Evolutionary conservation across 23 tunicate species (phyloP), one percentile per base, ranked within the genome.

Genomic region (Trididemnum clinides): DNA sequence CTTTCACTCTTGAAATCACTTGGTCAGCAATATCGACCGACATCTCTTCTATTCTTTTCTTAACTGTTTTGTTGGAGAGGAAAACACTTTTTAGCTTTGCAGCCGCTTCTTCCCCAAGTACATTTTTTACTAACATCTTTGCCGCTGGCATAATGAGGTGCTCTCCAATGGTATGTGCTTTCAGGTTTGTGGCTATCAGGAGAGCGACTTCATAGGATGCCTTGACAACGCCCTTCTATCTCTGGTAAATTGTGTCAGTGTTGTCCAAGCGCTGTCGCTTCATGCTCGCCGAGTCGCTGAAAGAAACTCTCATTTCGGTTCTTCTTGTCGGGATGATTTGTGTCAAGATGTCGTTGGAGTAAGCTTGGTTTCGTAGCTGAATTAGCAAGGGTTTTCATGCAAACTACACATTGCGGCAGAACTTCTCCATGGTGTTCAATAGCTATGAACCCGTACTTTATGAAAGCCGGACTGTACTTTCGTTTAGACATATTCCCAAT

Each of bases 191-290:
- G 77, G 88, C 88, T n/a, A n/a, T 44, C 88, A 54, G 27, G 80
- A 79, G 35, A 34, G 32, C 82, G 86, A 73, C 86, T 82, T 82
- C 86, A 82, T 74, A 71, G 37, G 86, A 82, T 72, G 86, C 86
- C 35, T 82, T 72, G 29, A 82, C 57, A 82, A 82, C 28, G 10
- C 77, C 22, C 77, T 72, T 76, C 83, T 72, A 28, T 78, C 69
- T 82, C 86, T 82, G 86, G 86, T 44, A 72, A 29, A 82, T 58
- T 34, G 69, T 74, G 86, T 83, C 80, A 82, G 86, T 82, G 29
- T 82, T 82, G 86, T 72, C 86, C 86, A n/a, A 82, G 82, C 86
- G 86, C 82, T 82, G 86, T 57, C 86, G 57, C 80, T 82, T 82
- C 86, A 78, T 82, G 73, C 86, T 82, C 86, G 80, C 80, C 86